These are phyloP conservation scores for Tapera naevia DNA, from an alignment of 2,797 vertebrate genomes.

Conservation along the genomic window DNA sequence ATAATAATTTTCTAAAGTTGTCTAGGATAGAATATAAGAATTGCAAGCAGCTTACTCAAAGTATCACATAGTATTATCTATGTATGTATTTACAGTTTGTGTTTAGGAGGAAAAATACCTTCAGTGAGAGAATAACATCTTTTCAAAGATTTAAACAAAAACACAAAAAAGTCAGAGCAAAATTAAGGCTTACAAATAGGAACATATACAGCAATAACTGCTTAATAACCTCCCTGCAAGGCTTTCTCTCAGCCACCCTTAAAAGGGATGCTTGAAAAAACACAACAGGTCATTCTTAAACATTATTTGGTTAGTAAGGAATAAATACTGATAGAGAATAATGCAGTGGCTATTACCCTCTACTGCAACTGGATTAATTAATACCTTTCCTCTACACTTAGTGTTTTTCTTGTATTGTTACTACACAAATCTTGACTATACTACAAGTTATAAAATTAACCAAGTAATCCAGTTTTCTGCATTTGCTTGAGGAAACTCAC, in stretches of 20 bases:
- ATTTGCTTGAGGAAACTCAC: not conserved
- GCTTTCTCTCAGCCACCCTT: not conserved
- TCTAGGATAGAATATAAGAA: not conserved
- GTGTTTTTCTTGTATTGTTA: not conserved
- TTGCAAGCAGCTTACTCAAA: slow-evolving; percentile 22
- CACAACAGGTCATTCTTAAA: not conserved
- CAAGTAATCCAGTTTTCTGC: not conserved
- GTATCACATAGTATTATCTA: slow-evolving; percentile 13
- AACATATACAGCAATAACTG: slow-evolving; percentile 19
- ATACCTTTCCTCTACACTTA: not conserved
- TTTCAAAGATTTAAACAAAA: slow-evolving; percentile 37
- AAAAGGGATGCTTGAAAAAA: not conserved
- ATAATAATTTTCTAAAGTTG: slow-evolving; percentile 35
- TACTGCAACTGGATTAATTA: not conserved
- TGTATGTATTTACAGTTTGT: slow-evolving; percentile 17
- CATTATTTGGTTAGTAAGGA: not conserved
- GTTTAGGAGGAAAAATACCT: slow-evolving; percentile 31
- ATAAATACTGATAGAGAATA: not conserved
- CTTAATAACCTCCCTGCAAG: not conserved
- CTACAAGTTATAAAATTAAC: not conserved
- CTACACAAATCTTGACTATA: not conserved
- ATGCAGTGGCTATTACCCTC: not conserved
- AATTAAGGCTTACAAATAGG: not conserved
- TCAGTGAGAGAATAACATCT: not conserved
- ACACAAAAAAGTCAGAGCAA: not conserved